Conservation (phyloP, 2,797 vertebrate genomes). For the Epinephelus coioides region DNA sequence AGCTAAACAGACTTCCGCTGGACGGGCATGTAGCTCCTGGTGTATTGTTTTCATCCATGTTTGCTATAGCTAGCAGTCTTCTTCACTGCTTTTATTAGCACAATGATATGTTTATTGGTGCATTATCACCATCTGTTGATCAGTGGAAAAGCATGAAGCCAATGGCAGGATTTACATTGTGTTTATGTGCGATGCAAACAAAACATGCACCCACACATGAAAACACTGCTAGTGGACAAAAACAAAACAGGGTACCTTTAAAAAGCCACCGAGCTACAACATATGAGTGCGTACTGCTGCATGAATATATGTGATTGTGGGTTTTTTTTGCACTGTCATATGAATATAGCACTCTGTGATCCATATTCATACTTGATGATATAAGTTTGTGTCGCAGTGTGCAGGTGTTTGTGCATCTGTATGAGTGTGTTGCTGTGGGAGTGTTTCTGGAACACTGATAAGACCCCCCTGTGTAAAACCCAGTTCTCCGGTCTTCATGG, state of each 20-base stretch:
- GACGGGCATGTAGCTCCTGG: no score
- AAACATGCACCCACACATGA: background rate
- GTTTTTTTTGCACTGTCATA: background rate
- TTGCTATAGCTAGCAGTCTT: background rate
- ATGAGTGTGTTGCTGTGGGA: conserved; percentile 19
- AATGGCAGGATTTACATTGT: background rate
- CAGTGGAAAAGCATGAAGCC: background rate
- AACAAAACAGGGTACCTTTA: background rate
- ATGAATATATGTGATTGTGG: background rate
- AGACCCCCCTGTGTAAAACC: conserved; percentile 49
- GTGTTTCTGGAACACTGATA: conserved; percentile 56
- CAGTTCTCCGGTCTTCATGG: conserved; percentile 67
- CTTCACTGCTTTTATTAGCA: no score
- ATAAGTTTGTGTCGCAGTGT: conserved; percentile 3
- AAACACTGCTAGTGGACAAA: background rate
- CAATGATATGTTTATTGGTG: no score
- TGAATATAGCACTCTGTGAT: background rate
- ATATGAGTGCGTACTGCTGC: background rate
- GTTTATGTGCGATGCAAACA: background rate
- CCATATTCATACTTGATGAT: conserved; percentile 14
- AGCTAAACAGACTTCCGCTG: no score
- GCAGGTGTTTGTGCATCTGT: conserved; percentile 34
- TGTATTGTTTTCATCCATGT: background rate
- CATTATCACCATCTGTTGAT: background rate
- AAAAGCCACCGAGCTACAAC: background rate